Evolutionary conservation across 2,113 vertebrate species (phyloP).

Genomic region (Hemichromis elongatus): DNA sequence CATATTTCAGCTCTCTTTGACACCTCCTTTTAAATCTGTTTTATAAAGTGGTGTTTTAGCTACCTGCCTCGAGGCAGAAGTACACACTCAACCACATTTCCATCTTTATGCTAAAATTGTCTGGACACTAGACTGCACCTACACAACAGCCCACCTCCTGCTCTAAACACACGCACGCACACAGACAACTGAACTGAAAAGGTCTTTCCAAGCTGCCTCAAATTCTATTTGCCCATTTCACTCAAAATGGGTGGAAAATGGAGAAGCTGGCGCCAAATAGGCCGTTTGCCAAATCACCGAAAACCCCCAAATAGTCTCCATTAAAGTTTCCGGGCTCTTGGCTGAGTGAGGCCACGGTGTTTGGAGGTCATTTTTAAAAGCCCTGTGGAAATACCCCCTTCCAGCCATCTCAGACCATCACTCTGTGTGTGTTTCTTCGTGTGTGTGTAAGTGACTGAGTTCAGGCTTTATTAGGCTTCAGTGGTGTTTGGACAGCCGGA

Average conservation of each 20-base stretch:
- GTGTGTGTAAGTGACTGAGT: conserved; percentile 52
- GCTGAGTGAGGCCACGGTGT: conserved; percentile 50
- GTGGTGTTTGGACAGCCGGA: conserved; percentile 69
- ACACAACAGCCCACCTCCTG: conserved; percentile 12
- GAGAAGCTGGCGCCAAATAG: conserved; percentile 51
- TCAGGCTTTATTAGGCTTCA: conserved; percentile 70
- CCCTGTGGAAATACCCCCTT: conserved; percentile 61
- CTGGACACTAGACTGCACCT: conserved; percentile 5
- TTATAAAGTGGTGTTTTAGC: conserved; percentile 15
- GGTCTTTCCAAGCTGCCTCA: conserved; percentile 31
- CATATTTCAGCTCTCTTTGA: neutral
- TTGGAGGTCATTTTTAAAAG: conserved; percentile 73
- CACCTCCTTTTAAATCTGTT: neutral
- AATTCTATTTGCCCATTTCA: conserved; percentile 44
- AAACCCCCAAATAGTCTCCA: conserved; percentile 60
- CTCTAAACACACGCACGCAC: neutral
- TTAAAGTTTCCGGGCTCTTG: conserved; percentile 65
- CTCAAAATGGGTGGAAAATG: conserved; percentile 67
- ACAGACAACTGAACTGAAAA: neutral
- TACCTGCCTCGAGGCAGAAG: neutral
- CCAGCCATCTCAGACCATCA: conserved; percentile 40
- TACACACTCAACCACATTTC: conserved; percentile 16
- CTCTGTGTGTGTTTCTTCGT: conserved; percentile 27
- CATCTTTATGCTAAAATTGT: conserved; percentile 35
- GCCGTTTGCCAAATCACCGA: conserved; percentile 64